Evolutionary conservation across 2,888 invertebrate genomes (phyloP).

Genomic region (Campoplex capitator): DNA sequence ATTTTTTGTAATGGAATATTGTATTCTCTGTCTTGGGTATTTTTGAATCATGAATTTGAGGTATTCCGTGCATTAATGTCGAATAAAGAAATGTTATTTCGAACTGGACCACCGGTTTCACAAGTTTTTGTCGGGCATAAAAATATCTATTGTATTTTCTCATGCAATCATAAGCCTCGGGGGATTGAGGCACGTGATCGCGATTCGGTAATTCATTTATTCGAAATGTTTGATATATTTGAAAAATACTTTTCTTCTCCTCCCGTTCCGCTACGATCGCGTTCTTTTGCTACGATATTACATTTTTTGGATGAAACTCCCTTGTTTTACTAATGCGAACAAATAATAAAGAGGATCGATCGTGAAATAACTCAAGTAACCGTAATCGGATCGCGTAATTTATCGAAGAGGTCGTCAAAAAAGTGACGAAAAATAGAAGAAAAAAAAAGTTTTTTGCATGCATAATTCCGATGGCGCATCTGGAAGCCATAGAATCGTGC

Average conservation of each 20-base stretch:
- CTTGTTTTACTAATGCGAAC: neutral
- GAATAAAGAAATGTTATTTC: neutral
- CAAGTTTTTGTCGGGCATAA: conserved; percentile 71
- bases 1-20: too few species aligned
- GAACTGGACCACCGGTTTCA: too few species aligned
- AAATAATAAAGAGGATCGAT: neutral
- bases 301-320: neutral
- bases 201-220: conserved; percentile 79
- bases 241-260: conserved; percentile 64
- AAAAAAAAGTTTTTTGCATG: conserved; percentile 1
- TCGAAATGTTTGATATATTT: conserved; percentile 78
- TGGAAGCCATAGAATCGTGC: conserved; percentile 34
- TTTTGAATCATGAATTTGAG: too few species aligned
- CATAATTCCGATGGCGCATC: too few species aligned
- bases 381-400: neutral
- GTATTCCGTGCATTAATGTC: too few species aligned
- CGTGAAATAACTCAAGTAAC: neutral
- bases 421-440: conserved; percentile 1
- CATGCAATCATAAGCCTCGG: conserved; percentile 58
- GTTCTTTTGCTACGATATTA: conserved; percentile 1
- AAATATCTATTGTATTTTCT: conserved; percentile 74
- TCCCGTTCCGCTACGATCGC: neutral
- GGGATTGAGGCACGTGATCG: conserved; percentile 35
- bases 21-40: too few species aligned
- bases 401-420: neutral